These are phyloP conservation scores for Laterallus jamaicensis DNA, from an alignment of 2,113 vertebrate species.

Conservation along the genomic window DNA sequence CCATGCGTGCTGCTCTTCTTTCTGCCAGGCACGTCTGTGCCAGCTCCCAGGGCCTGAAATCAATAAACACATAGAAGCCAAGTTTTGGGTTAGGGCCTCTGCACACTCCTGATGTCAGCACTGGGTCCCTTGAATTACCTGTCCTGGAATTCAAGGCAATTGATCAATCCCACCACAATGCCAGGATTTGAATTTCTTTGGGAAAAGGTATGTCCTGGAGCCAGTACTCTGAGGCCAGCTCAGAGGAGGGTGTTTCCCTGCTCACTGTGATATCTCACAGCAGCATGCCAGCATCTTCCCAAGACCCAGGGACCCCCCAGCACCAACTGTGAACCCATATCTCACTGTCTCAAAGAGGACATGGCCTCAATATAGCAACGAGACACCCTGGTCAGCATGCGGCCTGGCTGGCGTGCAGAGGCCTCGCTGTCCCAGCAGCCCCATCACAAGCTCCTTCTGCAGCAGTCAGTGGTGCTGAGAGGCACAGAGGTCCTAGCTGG, in stretches of 20 bases:
- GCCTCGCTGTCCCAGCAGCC: neutral
- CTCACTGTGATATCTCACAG: neutral
- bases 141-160: neutral
- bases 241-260: neutral
- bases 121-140: neutral
- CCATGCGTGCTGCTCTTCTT: neutral
- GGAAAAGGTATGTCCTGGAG: neutral
- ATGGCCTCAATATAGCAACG: neutral
- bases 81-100: neutral
- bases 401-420: neutral
- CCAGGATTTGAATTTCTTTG: neutral
- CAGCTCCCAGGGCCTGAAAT: neutral
- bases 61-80: neutral
- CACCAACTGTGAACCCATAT: neutral
- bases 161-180: neutral
- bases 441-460: neutral
- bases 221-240: neutral
- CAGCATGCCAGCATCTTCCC: neutral
- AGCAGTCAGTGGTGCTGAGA: neutral
- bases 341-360: neutral
- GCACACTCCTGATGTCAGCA: neutral
- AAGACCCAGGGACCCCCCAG: neutral
- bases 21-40: neutral
- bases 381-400: too few relatives aligned
- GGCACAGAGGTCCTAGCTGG: neutral